These are phyloP conservation scores for Melitaea cinxia DNA, from an alignment of 1,140 invertebrate genomes.

Conservation along the genomic window DNA sequence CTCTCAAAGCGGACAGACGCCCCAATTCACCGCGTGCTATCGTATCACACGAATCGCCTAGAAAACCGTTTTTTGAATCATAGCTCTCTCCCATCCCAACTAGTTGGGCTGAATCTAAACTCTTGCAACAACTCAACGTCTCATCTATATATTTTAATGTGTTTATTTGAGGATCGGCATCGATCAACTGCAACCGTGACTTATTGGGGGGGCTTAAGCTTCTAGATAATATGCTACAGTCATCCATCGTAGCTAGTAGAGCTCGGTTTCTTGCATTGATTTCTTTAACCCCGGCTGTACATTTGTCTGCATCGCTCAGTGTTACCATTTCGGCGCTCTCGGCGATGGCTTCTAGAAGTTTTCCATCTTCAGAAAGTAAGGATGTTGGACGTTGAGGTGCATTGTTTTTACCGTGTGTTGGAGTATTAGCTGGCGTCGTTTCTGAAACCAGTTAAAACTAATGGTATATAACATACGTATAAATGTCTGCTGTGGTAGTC, in stretches of 20 bases:
- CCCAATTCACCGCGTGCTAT: conserved; percentile 71
- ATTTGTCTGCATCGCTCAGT: conserved; percentile 67
- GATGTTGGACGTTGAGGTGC: conserved; percentile 67
- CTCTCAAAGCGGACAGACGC: conserved; percentile 51
- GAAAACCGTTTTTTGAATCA: conserved; percentile 76
- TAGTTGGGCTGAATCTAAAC: conserved; percentile 74
- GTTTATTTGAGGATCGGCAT: conserved; percentile 83
- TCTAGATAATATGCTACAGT: conserved; percentile 77
- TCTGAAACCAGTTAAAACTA: conserved; percentile 61
- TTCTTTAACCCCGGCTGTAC: conserved; percentile 59
- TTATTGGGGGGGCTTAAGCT: conserved; percentile 77
- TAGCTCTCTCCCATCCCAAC: conserved; percentile 78
- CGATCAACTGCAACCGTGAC: conserved; percentile 77
- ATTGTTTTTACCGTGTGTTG: conserved; percentile 65
- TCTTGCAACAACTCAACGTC: conserved; percentile 78
- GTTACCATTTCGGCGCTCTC: conserved; percentile 78
- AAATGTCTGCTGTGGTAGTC: too few relatives aligned
- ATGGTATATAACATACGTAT: too few relatives aligned
- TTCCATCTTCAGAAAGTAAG: conserved; percentile 71
- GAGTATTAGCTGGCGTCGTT: conserved; percentile 76
- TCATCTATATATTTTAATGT: conserved; percentile 84
- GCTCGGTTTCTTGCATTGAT: conserved; percentile 73
- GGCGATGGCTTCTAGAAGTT: conserved; percentile 71
- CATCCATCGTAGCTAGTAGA: conserved; percentile 77
- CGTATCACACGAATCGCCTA: conserved; percentile 76